A percentile compares a stretch with the other conserved stretches of the same genome.
These are phyloP conservation scores for Copsychus sechellarum DNA, from an alignment of 2,113 vertebrate species.

Conservation along the genomic window DNA sequence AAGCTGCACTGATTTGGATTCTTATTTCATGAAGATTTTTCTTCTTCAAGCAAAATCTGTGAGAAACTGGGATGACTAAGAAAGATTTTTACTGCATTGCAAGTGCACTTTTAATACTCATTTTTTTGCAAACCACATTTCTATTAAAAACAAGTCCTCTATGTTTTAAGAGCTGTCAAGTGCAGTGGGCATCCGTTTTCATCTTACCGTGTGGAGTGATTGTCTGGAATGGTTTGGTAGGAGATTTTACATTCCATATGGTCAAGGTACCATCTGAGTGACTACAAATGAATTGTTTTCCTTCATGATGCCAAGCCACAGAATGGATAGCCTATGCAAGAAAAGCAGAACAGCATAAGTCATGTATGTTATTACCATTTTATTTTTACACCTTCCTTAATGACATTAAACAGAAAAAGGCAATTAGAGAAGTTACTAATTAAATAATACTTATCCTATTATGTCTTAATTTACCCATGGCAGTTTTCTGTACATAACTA, in stretches of 20 bases:
- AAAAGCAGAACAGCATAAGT: not conserved
- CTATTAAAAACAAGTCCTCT: not conserved
- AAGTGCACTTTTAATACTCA: not conserved
- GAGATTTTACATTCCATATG: constrained; percentile 95
- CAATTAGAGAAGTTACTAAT: not conserved
- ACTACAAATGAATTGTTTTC: constrained; percentile 98
- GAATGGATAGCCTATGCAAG: constrained; percentile 91
- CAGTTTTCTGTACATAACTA: not conserved
- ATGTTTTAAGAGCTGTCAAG: not conserved
- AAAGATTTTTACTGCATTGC: not conserved
- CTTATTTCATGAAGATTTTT: not conserved
- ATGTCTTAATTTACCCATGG: not conserved
- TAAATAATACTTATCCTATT: not conserved
- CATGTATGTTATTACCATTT: not conserved
- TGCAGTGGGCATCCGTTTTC: not conserved
- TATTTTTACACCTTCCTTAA: not conserved
- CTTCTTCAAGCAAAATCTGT: not conserved
- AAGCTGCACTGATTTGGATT: not conserved
- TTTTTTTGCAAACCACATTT: not conserved
- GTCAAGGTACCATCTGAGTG: constrained; percentile 98
- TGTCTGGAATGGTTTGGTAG: constrained; percentile 92
- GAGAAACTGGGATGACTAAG: not conserved
- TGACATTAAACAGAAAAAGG: not conserved
- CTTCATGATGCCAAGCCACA: constrained; percentile 98
- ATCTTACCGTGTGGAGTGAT: constrained; percentile 97